These are phyloP conservation scores for Mesoclemmys tuberculata DNA, from an alignment of 2,113 vertebrate species.

Conservation along the genomic window DNA sequence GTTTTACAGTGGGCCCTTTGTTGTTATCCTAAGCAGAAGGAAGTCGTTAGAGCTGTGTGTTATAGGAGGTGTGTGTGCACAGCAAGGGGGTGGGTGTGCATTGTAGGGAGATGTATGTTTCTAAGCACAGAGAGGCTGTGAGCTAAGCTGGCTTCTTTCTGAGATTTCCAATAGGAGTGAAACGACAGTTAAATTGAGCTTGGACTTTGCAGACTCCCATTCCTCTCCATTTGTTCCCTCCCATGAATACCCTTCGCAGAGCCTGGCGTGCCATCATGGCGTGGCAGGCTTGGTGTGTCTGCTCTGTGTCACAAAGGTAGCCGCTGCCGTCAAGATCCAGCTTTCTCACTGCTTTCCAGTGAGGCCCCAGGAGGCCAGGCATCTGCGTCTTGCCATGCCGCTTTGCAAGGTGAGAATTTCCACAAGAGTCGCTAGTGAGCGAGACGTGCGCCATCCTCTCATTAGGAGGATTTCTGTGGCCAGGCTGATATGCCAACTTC, in stretches of 20 bases:
- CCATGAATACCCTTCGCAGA: neutral
- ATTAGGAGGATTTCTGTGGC: neutral
- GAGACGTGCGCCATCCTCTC: neutral
- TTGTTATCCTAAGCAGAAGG: neutral
- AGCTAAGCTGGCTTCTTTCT: neutral
- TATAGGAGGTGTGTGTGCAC: neutral
- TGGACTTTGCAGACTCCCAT: neutral
- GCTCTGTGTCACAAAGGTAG: neutral
- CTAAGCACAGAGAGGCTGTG: neutral
- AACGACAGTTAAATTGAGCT: neutral
- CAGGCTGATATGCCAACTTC: neutral
- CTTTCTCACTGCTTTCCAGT: neutral
- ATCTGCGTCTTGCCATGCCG: neutral
- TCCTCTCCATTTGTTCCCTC: neutral
- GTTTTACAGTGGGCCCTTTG: neutral
- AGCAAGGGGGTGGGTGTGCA: neutral
- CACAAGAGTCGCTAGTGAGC: neutral
- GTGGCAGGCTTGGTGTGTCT: neutral
- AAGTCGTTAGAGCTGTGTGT: accelerated
- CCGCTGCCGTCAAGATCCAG: neutral
- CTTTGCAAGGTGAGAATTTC: neutral
- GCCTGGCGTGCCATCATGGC: neutral
- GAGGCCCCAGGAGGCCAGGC: neutral
- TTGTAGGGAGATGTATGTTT: neutral
- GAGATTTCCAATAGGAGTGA: neutral